These are phyloP conservation scores for Shinisaurus crocodilurus DNA, from an alignment of 2,113 vertebrate genomes.

Conservation along the genomic window DNA sequence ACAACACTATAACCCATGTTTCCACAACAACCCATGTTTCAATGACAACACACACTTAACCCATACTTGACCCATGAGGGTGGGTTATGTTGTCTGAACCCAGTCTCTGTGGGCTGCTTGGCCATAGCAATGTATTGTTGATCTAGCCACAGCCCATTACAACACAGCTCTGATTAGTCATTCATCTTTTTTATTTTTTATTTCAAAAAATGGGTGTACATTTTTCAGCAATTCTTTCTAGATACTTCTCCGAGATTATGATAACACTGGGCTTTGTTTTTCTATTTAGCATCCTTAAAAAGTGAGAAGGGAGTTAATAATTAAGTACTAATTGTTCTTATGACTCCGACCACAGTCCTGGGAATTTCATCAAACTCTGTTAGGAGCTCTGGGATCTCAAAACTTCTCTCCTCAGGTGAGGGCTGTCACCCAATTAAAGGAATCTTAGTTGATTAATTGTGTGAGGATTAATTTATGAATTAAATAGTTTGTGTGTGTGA, in stretches of 20 bases:
- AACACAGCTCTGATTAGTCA: neutral
- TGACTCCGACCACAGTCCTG: conserved; percentile 8
- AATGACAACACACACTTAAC: too few species aligned
- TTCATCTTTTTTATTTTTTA: neutral
- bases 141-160: neutral
- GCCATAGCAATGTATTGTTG: neutral
- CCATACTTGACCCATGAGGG: too few species aligned
- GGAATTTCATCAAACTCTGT: conserved; percentile 26
- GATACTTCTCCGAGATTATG: conserved; percentile 14
- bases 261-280: fast-evolving
- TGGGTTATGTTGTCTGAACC: too few species aligned
- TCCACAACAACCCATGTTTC: too few species aligned
- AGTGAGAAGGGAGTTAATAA: conserved; percentile 20
- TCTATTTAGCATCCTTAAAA: conserved; percentile 19
- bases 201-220: neutral
- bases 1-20: too few species aligned
- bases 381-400: neutral
- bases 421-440: neutral
- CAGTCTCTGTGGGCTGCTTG: neutral
- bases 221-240: conserved; percentile 25
- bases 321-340: conserved; percentile 25
- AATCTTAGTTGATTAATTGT: conserved; percentile 15
- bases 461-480: neutral
- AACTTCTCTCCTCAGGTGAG: neutral
- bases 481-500: neutral